These are phyloP conservation scores for Papilio polytes DNA, from an alignment of 1,140 invertebrate species.

Conservation along the genomic window DNA sequence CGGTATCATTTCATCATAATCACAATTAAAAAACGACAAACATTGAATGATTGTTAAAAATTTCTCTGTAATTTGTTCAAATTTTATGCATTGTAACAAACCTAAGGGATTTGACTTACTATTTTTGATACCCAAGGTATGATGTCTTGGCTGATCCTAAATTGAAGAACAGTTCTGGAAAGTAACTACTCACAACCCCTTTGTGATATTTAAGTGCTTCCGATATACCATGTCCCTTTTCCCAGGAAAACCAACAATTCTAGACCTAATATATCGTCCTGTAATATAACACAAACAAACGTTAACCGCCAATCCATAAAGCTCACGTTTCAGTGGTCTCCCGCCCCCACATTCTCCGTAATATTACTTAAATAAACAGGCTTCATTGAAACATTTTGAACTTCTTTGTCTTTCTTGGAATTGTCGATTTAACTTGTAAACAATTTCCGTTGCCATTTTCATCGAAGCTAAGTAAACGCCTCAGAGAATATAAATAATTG, in stretches of 20 bases:
- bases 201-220: background rate
- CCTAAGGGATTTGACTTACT: background rate
- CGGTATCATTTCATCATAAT: background rate
- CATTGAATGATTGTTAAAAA: no score
- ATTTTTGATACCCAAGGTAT: background rate
- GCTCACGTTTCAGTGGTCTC: constrained; percentile 16
- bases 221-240: background rate
- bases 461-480: background rate
- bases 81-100: background rate
- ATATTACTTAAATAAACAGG: background rate
- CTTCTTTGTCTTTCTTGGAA: background rate
- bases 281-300: constrained; percentile 14
- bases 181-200: background rate
- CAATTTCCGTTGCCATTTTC: background rate
- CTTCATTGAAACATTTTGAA: constrained; percentile 19
- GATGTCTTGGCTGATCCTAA: background rate
- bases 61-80: no score
- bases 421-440: background rate
- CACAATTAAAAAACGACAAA: background rate
- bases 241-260: background rate
- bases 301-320: background rate
- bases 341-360: background rate
- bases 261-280: background rate
- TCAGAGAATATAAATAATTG: background rate
- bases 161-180: background rate